A percentile compares a stretch with the other conserved stretches of the same genome.
phyloP scores from a whole-genome alignment of 2,797 vertebrate species.

The Salmo trutta region DNA sequence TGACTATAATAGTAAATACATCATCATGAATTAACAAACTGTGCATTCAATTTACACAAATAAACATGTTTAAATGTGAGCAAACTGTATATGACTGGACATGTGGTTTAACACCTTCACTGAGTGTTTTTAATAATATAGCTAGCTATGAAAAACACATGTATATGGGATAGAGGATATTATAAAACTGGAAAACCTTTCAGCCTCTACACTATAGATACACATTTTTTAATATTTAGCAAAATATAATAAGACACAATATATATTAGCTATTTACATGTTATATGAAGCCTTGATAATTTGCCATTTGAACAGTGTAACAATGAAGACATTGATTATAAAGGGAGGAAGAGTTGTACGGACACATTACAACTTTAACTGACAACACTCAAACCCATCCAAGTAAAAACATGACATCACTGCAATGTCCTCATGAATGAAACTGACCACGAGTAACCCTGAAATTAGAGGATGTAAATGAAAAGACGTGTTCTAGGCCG shows the following conservation, averaged over 20 bases:
- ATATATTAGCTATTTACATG: constrained; percentile 56
- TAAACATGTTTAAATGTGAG: constrained; percentile 51
- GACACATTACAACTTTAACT: constrained; percentile 34
- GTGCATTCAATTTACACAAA: constrained; percentile 43
- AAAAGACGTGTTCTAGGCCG: not conserved
- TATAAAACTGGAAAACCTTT: constrained; percentile 47
- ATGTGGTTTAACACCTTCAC: constrained; percentile 47
- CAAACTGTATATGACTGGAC: constrained; percentile 41
- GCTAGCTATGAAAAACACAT: constrained; percentile 51
- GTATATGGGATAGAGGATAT: not conserved
- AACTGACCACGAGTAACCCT: not conserved
- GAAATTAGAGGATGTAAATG: not conserved
- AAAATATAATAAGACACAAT: constrained; percentile 54
- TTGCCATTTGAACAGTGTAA: constrained; percentile 55
- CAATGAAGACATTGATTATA: constrained; percentile 52
- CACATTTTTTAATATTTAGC: constrained; percentile 44
- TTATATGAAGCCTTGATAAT: constrained; percentile 66
- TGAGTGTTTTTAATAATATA: not conserved
- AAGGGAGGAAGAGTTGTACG: constrained; percentile 63
- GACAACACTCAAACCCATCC: constrained; percentile 35
- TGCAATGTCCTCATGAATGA: not conserved
- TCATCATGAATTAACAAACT: constrained; percentile 43
- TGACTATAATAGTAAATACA: constrained; percentile 54
- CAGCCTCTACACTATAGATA: constrained; percentile 47
- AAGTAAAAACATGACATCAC: constrained; percentile 6